A percentile compares a stretch with the other conserved stretches of the same genome.
Conservation (phyloP, 2,113 vertebrate genomes). For the Anthoscopus minutus region DNA sequence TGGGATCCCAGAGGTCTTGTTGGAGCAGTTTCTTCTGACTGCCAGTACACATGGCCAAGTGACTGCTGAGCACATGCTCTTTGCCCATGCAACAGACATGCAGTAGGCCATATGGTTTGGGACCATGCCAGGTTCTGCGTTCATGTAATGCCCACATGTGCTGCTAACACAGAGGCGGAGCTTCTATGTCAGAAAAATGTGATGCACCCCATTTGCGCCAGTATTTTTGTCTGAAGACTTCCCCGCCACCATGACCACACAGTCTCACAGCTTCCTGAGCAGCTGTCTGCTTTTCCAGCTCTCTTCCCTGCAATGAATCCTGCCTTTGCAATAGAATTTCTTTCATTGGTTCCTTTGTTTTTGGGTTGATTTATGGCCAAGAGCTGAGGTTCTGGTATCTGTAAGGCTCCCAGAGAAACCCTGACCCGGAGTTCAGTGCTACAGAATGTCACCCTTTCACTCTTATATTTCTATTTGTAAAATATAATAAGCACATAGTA, state of each 20-base stretch:
- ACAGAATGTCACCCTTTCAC: neutral
- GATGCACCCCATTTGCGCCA: rapidly evolving
- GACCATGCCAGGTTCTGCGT: neutral
- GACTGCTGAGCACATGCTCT: rapidly evolving
- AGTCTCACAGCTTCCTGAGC: neutral
- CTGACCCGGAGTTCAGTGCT: neutral
- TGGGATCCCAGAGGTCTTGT: neutral
- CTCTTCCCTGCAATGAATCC: neutral
- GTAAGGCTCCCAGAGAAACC: neutral
- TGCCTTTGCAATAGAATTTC: neutral
- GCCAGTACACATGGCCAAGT: neutral
- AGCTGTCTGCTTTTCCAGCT: neutral
- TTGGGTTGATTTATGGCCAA: neutral
- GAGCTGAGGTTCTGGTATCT: neutral
- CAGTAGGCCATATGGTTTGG: no score
- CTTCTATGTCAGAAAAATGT: rapidly evolving
- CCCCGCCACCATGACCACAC: neutral
- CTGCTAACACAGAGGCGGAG: rapidly evolving
- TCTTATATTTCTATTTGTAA: neutral
- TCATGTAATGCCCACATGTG: rapidly evolving
- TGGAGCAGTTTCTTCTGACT: neutral
- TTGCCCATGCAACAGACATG: neutral
- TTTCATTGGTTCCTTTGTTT: neutral
- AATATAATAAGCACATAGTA: neutral
- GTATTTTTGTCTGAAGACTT: neutral